Conservation (phyloP, 2,888 invertebrate genomes). For the Stegophylla sp. region DNA sequence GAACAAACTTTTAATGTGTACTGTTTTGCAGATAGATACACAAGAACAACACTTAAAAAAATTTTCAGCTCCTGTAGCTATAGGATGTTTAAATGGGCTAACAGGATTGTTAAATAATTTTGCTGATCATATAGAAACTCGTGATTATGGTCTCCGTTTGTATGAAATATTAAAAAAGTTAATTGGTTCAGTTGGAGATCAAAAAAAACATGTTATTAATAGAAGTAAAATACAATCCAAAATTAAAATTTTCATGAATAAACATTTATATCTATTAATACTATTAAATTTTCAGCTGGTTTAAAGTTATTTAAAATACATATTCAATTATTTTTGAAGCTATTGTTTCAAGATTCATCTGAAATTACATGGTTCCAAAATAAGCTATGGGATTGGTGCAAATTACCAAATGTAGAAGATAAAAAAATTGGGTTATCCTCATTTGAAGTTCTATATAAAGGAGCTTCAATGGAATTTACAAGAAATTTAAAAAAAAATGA, state of each 20-base stretch:
- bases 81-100: slow-evolving; percentile 38
- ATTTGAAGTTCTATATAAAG: slow-evolving; percentile 43
- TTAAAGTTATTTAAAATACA: slow-evolving; percentile 39
- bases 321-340: slow-evolving; percentile 35
- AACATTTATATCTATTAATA: neutral
- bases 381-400: slow-evolving; percentile 33
- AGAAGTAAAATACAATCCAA: slow-evolving; percentile 19
- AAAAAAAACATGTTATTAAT: slow-evolving; percentile 41
- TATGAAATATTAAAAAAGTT: slow-evolving; percentile 42
- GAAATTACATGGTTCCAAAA: slow-evolving; percentile 38
- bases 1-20: neutral
- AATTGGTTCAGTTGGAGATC: slow-evolving; percentile 29
- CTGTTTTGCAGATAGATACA: slow-evolving; percentile 3
- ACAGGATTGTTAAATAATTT: slow-evolving; percentile 45
- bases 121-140: slow-evolving; percentile 12
- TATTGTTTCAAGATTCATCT: slow-evolving; percentile 20
- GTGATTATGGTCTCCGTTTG: slow-evolving; percentile 17
- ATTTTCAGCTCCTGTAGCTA: slow-evolving; percentile 4
- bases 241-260: neutral
- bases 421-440: slow-evolving; percentile 44
- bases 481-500: slow-evolving; percentile 4
- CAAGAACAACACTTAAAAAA: neutral
- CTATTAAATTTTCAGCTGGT: slow-evolving; percentile 20
- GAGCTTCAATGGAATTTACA: slow-evolving; percentile 31
- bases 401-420: slow-evolving; percentile 36